Evolutionary conservation across 2,888 invertebrate genomes (phyloP), one percentile per base, ranked within the genome.

Genomic region (Eugnorisma glareosa): DNA sequence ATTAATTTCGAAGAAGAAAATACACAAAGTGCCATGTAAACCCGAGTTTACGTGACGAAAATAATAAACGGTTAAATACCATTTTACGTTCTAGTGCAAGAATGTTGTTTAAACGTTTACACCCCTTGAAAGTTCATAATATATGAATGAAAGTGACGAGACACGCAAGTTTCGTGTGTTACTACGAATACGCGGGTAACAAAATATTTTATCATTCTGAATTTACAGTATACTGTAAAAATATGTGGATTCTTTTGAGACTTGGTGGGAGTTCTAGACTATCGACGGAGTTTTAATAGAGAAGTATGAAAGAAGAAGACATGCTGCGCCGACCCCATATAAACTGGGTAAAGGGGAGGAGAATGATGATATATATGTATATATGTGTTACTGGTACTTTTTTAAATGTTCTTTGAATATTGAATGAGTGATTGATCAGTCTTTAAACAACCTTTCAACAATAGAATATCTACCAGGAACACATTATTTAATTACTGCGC

Each of bases 11-110:
- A 15, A 66, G 18, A 8, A 37, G 67, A 76, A 72, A 72, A 72
- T 66, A 73, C 35, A 76, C 54, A 37, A 75, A 67, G 6, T 84
- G 70, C 11, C 54, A 37, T 68, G 63, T 68, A 40, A 75, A 35
- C 40, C n/a, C 28, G 7, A 37, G 28, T 37, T 73, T 64, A 76
- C 83, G 82, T 84, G 73, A 84, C 73, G 11, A 67, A 76, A 70
- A 75, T 76, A 64, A 64, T 67, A 73, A 79, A 67, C 28, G 70
- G 63, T 80, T 69, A 57, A 74, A 82, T 59, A 43, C 43, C 35
- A 40, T 75, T 81, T 79, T 43, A 67, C 28, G 40, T 74, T 81
- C 37, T 18, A 37, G 75, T 74, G 37, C 48, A n/a, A 18, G 70
- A 45, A 73, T 57, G 10, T 61, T 54, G 40, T 37, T 43, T 51